phyloP scores from a whole-genome alignment of 2,113 vertebrate genomes.

The Scatophagus argus region DNA sequence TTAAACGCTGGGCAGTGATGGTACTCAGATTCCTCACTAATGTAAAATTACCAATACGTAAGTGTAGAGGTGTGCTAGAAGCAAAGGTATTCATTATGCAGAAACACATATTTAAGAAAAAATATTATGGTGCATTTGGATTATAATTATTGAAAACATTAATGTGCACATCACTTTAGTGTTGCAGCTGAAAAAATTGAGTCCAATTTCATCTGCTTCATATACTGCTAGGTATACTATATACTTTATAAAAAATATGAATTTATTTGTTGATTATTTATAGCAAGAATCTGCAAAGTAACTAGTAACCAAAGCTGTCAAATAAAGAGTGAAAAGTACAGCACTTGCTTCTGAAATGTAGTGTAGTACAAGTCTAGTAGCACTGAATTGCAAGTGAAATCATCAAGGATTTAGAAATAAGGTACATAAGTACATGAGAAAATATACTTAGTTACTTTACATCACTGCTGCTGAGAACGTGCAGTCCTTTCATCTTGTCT shows the following conservation, averaged over 20 bases:
- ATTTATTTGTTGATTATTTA: background rate
- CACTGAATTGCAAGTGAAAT: background rate
- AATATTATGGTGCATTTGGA: background rate
- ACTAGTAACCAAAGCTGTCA: background rate
- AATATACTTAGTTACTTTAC: background rate
- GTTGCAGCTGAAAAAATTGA: background rate
- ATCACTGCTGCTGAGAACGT: background rate
- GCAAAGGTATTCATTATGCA: background rate
- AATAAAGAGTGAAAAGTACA: slow-evolving; percentile 4
- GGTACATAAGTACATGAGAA: background rate
- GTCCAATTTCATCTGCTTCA: background rate
- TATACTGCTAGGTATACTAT: too few species aligned
- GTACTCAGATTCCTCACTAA: too few species aligned
- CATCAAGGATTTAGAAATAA: too few species aligned
- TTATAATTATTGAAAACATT: background rate
- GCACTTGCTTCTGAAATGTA: background rate
- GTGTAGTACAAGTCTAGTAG: background rate
- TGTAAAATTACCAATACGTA: background rate
- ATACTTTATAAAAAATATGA: background rate
- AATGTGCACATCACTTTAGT: background rate
- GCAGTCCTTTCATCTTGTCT: background rate
- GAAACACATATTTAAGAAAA: background rate
- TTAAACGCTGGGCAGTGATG: too few species aligned
- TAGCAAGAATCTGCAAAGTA: background rate
- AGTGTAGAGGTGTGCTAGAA: background rate